These are phyloP conservation scores for Fukomys damarensis DNA, from an alignment of 2,113 vertebrate genomes.

Conservation along the genomic window DNA sequence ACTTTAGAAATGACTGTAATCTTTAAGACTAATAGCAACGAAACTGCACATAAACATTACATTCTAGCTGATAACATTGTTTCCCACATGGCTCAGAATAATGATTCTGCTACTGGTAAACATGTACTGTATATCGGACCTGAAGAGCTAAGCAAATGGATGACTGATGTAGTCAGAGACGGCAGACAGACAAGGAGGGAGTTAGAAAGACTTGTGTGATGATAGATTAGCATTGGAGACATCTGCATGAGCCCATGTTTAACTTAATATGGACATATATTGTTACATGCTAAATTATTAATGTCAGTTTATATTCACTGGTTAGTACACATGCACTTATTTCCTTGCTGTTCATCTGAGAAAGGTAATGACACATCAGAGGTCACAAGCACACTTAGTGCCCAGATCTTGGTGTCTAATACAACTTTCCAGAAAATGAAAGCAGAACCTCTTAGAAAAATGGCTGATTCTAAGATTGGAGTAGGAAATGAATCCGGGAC, in stretches of 20 bases:
- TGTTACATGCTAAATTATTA: neutral
- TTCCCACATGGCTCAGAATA: neutral
- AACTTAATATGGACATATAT: neutral
- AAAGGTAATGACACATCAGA: neutral
- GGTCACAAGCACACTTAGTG: neutral
- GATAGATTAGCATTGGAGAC: neutral
- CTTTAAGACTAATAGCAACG: neutral
- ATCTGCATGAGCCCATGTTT: neutral
- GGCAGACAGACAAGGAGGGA: neutral
- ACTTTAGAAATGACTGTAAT: neutral
- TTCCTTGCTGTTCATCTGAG: neutral
- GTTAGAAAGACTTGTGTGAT: neutral
- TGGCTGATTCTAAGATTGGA: neutral
- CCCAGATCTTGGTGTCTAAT: neutral
- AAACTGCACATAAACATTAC: neutral
- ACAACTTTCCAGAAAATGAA: neutral
- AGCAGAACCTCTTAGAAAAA: neutral
- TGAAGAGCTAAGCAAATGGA: neutral
- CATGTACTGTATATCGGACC: neutral
- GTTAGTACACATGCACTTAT: neutral
- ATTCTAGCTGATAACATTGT: neutral
- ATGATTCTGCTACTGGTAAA: neutral
- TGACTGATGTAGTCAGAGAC: neutral
- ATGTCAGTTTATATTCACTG: neutral
- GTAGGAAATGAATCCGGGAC: neutral